Conservation (phyloP, 23 tunicate genomes). For the Corella eumyota region DNA sequence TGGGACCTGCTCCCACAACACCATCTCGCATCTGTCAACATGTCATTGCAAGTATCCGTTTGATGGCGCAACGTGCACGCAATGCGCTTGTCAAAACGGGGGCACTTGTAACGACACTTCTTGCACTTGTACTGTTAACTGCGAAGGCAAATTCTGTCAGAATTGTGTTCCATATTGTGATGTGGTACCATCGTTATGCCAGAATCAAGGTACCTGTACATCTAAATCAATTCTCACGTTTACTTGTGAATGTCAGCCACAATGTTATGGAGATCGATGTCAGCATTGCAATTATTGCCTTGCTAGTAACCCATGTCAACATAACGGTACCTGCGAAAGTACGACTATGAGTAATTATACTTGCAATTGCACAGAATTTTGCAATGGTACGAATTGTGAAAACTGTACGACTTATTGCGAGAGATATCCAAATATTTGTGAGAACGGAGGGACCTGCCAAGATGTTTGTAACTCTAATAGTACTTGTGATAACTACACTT, state of each 20-base stretch:
- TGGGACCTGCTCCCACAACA: too few species aligned
- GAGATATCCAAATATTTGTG: background rate
- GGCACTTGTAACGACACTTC: constrained; percentile 2
- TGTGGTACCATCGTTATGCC: too few species aligned
- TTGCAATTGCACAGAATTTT: constrained; percentile 3
- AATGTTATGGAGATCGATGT: too few species aligned
- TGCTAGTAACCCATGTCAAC: background rate
- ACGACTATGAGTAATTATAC: background rate
- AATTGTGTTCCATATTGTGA: background rate
- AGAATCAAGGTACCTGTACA: too few species aligned
- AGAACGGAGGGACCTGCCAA: constrained; percentile 10
- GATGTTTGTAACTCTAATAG: constrained; percentile 6
- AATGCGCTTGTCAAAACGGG: background rate
- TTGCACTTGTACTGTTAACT: constrained; percentile 3
- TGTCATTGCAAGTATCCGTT: too few species aligned
- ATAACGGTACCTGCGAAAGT: background rate
- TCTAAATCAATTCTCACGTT: too few species aligned
- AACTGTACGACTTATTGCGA: background rate
- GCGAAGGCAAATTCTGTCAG: background rate
- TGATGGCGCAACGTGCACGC: too few species aligned
- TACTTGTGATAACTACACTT: background rate
- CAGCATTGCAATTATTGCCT: background rate
- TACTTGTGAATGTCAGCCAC: too few species aligned
- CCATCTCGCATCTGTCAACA: too few species aligned
- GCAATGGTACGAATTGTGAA: constrained; percentile 2